Base-by-base conservation (phyloP, 1,140 invertebrate species). In the Dreissena polymorpha region DNA sequence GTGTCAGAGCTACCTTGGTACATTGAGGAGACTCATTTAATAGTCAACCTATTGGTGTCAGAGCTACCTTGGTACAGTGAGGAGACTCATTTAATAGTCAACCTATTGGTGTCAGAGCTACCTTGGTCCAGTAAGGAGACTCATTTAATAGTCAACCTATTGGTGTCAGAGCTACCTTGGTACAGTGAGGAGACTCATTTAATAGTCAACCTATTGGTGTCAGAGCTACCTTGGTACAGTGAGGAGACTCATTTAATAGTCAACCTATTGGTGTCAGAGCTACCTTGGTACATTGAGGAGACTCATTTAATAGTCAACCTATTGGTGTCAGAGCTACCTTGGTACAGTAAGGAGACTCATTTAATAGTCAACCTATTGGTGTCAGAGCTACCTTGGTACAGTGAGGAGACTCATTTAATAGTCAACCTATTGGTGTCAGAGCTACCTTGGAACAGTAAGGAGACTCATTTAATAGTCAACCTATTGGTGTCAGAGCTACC, bases 211-310 rank as follows among this genome's bases (percentile, higher is more conserved):
- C 0, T 65, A 27, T 13, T 27, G 57, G 16, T 10, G 53, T 16
- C n/a, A 10, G 64, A 53, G 71, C 75, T 70, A 90, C 89, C 83
- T 92, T 92, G 7, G 89, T 89, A 74, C 79, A 89, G 13, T 94
- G 94, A 69, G n/a, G n/a, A n/a, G n/a, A n/a, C n/a, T n/a, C n/a
- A 39, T 39, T 39, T 39, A 2, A 39, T 39, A 39, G 2, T 8
- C 39, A 39, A 39, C 3, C 0, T 65, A 27, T 13, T 27, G 57
- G 16, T 10, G 53, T 16, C n/a, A 10, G 64, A 53, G 71, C 75
- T 70, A 90, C 89, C 83, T 92, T 92, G 7, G 89, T 89, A 74
- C 79, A 89, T 10, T 94, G 94, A 69, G n/a, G n/a, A n/a, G n/a
- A n/a, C n/a, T n/a, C n/a, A 39, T 39, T 39, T 39, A 2, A 39